phyloP scores from a whole-genome alignment of 1,140 invertebrate genomes.

The Zaprionus lachaisei region DNA sequence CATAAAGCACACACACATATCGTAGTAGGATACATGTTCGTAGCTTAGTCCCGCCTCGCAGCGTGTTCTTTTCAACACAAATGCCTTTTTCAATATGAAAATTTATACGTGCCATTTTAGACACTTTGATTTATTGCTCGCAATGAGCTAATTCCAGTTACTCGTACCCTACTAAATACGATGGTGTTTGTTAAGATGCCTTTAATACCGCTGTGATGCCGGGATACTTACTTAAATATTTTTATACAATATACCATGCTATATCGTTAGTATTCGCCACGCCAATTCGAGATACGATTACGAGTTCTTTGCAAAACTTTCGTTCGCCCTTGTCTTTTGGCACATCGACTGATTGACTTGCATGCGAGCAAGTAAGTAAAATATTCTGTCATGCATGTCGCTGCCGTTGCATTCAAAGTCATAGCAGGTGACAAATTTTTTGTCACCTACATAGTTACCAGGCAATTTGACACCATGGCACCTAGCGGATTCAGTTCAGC shows the following conservation, averaged over 20 bases:
- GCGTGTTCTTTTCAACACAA: slow-evolving; percentile 77
- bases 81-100: slow-evolving; percentile 77
- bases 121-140: slow-evolving; percentile 72
- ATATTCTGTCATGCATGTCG: slow-evolving; percentile 58
- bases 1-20: slow-evolving; percentile 39
- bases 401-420: slow-evolving; percentile 50
- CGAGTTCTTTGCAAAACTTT: slow-evolving; percentile 10
- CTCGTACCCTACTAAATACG: not conserved
- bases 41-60: slow-evolving; percentile 17
- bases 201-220: not conserved
- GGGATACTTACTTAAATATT: slow-evolving; percentile 4
- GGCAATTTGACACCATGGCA: slow-evolving; percentile 22
- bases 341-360: slow-evolving; percentile 58
- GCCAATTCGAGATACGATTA: slow-evolving; percentile 17
- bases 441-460: slow-evolving; percentile 28
- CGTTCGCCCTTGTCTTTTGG: not conserved
- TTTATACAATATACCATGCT: not conserved
- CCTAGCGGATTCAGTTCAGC: slow-evolving; percentile 29
- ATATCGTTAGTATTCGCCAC: slow-evolving; percentile 7
- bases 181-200: slow-evolving; percentile 1
- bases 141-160: slow-evolving; percentile 42
- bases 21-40: slow-evolving; percentile 15
- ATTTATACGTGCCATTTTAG: slow-evolving; percentile 76
- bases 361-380: slow-evolving; percentile 45
- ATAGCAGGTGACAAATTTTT: slow-evolving; percentile 56